A percentile compares a stretch with the other conserved stretches of the same genome.
Evolutionary conservation across 2,888 invertebrate species (phyloP).

Genomic region (Rhimphoctona megacephalus): DNA sequence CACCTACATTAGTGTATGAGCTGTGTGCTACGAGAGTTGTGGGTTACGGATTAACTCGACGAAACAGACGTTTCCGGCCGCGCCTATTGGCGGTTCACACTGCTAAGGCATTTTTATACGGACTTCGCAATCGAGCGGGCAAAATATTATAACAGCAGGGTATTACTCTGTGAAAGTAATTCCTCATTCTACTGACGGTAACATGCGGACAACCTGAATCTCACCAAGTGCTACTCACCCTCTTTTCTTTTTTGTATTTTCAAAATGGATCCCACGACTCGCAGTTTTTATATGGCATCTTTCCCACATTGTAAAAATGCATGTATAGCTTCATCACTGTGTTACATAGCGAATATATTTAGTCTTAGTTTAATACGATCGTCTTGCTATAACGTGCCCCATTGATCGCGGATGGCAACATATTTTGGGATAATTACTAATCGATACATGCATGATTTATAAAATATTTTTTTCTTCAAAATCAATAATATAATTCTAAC

Average conservation of each 20-base stretch:
- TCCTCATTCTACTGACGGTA: slow-evolving; percentile 22
- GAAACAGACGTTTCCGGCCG: slow-evolving; percentile 82
- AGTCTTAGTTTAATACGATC: background rate
- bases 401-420: background rate
- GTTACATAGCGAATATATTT: background rate
- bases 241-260: background rate
- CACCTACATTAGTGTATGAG: slow-evolving; percentile 16
- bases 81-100: slow-evolving; percentile 74
- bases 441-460: no score
- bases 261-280: background rate
- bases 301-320: background rate
- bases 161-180: slow-evolving; percentile 56
- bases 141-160: slow-evolving; percentile 49
- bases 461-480: no score
- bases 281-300: background rate
- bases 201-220: slow-evolving; percentile 36
- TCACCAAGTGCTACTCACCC: slow-evolving; percentile 29
- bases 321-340: background rate
- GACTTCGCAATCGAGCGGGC: slow-evolving; percentile 43
- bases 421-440: no score
- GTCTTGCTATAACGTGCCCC: no score
- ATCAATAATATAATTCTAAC: no score
- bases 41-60: slow-evolving; percentile 75
- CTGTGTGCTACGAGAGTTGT: slow-evolving; percentile 35
- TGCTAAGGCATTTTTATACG: slow-evolving; percentile 67